These are phyloP conservation scores for Teleopsis dalmanni DNA, from an alignment of 1,140 invertebrate genomes.

Conservation along the genomic window DNA sequence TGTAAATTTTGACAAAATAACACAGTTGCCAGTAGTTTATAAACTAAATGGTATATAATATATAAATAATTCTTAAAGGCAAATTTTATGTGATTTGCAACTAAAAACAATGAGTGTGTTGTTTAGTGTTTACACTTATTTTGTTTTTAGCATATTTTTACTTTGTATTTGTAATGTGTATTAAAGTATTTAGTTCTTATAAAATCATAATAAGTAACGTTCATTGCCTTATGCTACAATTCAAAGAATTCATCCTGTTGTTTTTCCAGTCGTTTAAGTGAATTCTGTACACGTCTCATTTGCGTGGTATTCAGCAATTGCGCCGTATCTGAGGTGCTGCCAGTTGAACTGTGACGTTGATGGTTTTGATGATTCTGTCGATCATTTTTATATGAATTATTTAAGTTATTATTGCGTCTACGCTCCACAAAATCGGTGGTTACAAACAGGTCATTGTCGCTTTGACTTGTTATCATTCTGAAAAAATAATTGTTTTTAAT, in stretches of 20 bases:
- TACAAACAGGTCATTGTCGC: conserved; percentile 36
- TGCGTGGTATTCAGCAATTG: conserved; percentile 69
- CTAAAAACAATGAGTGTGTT: too few relatives aligned
- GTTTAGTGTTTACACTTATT: too few relatives aligned
- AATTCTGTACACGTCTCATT: conserved; percentile 66
- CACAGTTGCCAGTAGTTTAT: too few relatives aligned
- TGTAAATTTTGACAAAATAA: too few relatives aligned
- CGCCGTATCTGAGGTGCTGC: conserved; percentile 44
- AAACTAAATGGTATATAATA: too few relatives aligned
- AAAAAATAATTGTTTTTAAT: not conserved
- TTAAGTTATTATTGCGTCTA: conserved; percentile 30
- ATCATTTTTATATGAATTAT: conserved; percentile 41
- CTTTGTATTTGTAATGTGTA: too few relatives aligned
- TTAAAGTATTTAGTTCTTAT: too few relatives aligned
- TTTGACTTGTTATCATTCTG: conserved; percentile 36
- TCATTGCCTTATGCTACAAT: conserved; percentile 64
- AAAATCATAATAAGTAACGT: too few relatives aligned
- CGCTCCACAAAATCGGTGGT: conserved; percentile 32
- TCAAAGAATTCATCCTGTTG: conserved; percentile 84
- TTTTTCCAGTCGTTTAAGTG: conserved; percentile 69
- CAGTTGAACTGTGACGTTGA: conserved; percentile 35
- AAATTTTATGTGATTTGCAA: too few relatives aligned
- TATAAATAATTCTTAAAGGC: too few relatives aligned
- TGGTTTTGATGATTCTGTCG: conserved; percentile 26
- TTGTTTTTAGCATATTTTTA: too few relatives aligned